A percentile compares a stretch with the other conserved stretches of the same genome.
phyloP scores from a whole-genome alignment of 2,797 vertebrate species.

The Brotula barbata region DNA sequence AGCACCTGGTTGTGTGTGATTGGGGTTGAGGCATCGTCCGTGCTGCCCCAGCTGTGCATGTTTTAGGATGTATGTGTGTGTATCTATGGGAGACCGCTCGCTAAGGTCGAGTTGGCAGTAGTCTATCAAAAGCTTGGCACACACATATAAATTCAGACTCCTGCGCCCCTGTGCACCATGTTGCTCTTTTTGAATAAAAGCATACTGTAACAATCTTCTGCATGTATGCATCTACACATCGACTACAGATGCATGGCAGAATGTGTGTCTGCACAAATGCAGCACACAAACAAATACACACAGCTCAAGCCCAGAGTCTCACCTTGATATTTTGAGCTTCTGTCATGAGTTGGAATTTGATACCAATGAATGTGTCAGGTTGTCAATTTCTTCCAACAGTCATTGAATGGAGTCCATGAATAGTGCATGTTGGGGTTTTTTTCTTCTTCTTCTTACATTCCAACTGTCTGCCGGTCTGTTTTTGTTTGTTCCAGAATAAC shows the following conservation, averaged over 20 bases:
- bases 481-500: constrained; percentile 75
- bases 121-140: constrained; percentile 67
- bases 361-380: constrained; percentile 79
- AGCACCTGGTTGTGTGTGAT: constrained; percentile 78
- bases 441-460: constrained; percentile 77
- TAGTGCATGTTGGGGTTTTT: constrained; percentile 83
- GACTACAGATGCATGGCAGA: constrained; percentile 28
- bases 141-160: constrained; percentile 23
- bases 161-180: constrained; percentile 36
- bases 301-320: constrained; percentile 71
- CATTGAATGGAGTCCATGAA: constrained; percentile 80
- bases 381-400: constrained; percentile 76
- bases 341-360: constrained; percentile 82
- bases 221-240: constrained; percentile 20
- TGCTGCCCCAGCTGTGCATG: constrained; percentile 78
- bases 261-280: constrained; percentile 32
- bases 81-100: constrained; percentile 18
- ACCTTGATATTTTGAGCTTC: constrained; percentile 83
- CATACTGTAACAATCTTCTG: constrained; percentile 42
- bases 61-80: constrained; percentile 66
- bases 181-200: constrained; percentile 50
- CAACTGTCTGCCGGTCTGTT: constrained; percentile 75
- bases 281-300: constrained; percentile 32
- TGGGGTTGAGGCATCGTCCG: constrained; percentile 76
- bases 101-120: constrained; percentile 37